Evolutionary conservation across 1,140 invertebrate genomes (phyloP).

Genomic region (Drosophila erecta): DNA sequence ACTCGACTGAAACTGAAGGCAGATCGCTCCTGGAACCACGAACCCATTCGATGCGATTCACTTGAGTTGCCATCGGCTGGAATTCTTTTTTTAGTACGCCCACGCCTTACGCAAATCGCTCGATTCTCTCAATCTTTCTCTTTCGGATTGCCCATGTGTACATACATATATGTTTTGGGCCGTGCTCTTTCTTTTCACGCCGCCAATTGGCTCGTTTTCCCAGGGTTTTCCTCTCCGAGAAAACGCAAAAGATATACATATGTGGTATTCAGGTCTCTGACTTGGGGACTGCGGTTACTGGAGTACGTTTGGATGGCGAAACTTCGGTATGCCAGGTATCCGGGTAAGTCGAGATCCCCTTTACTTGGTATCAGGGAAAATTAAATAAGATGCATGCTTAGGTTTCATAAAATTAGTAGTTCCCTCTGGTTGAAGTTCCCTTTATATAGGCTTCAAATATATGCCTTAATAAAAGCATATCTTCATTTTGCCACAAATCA

Average conservation of each 20-base stretch:
- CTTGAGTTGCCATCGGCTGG: conserved; percentile 36
- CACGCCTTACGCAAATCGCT: conserved; percentile 55
- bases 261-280: not conserved
- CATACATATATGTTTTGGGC: not conserved
- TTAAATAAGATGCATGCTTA: too few relatives aligned
- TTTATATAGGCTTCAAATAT: too few relatives aligned
- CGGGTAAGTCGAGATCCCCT: conserved; percentile 11
- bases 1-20: conserved; percentile 52
- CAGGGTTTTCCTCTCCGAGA: conserved; percentile 3
- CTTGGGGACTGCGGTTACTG: conserved; percentile 34
- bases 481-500: not conserved
- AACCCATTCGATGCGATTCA: conserved; percentile 36
- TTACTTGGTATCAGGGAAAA: not conserved
- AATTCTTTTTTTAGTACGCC: conserved; percentile 74
- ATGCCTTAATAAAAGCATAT: too few relatives aligned
- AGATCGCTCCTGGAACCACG: conserved; percentile 19
- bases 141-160: conserved; percentile 2
- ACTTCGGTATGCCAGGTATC: conserved; percentile 37
- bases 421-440: too few relatives aligned
- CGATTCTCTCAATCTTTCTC: conserved; percentile 11
- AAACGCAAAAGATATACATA: conserved; percentile 14
- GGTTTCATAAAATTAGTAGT: too few relatives aligned
- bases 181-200: conserved; percentile 12
- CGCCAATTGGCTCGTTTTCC: conserved; percentile 19
- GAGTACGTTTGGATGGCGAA: conserved; percentile 13